A percentile compares a stretch with the other conserved stretches of the same genome.
These are phyloP conservation scores for Pseudanteris insignis DNA, from an alignment of 2,888 invertebrate species.

Conservation along the genomic window DNA sequence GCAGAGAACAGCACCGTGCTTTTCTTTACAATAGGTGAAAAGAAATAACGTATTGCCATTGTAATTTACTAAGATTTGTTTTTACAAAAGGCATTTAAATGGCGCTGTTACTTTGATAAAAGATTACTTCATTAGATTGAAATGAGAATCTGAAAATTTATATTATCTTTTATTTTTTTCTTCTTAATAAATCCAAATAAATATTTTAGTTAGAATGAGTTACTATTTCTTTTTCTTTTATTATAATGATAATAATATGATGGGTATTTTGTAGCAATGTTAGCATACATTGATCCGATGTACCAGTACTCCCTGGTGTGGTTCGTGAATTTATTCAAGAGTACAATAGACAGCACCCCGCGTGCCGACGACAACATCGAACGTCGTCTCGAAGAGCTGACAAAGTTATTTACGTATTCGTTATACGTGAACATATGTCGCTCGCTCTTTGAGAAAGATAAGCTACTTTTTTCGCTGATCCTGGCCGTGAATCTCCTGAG, in stretches of 20 bases:
- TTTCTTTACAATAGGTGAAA: conserved; percentile 88
- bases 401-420: conserved; percentile 86
- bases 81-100: no score
- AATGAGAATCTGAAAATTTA: no score
- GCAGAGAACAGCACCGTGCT: conserved; percentile 89
- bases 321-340: conserved; percentile 90
- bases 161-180: no score
- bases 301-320: conserved; percentile 95
- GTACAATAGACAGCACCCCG: conserved; percentile 87
- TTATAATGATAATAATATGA: no score
- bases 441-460: conserved; percentile 95
- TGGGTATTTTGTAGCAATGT: conserved; percentile 73
- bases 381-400: conserved; percentile 78
- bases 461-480: conserved; percentile 86
- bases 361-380: conserved; percentile 83
- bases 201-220: no score
- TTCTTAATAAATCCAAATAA: no score
- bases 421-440: conserved; percentile 92
- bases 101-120: no score
- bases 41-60: not conserved
- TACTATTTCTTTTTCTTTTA: no score
- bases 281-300: conserved; percentile 95
- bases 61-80: no score
- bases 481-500: conserved; percentile 78
- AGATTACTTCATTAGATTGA: no score